A percentile compares a stretch with the other conserved stretches of the same genome.
Evolutionary conservation across 2,113 vertebrate genomes (phyloP).

Genomic region (Gnathochromis pfefferi): DNA sequence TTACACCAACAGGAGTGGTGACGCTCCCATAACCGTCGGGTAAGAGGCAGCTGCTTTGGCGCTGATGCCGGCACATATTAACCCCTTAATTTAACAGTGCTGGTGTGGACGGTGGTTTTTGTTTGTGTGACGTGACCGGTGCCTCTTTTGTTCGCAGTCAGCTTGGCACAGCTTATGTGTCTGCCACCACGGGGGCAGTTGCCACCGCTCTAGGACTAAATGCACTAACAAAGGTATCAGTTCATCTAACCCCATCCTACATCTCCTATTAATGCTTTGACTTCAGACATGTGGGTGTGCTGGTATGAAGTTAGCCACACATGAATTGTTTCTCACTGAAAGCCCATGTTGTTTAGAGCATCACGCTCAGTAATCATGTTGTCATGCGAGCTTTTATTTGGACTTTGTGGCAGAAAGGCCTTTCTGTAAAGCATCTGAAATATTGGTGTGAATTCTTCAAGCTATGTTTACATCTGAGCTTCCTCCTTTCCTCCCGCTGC

Average conservation of each 20-base stretch:
- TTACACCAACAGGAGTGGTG: conserved; percentile 95
- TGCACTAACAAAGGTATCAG: conserved; percentile 87
- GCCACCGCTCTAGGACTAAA: conserved; percentile 95
- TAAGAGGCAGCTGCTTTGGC: conserved; percentile 47
- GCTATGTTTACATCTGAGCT: background rate
- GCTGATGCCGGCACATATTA: background rate
- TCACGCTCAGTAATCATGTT: background rate
- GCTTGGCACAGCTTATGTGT: conserved; percentile 92
- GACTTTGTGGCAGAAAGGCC: background rate
- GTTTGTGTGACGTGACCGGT: conserved; percentile 1
- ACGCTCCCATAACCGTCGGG: conserved; percentile 88
- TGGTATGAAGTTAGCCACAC: background rate
- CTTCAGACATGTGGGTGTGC: background rate
- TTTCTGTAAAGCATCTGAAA: background rate
- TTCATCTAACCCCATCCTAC: conserved; percentile 37
- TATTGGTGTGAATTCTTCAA: background rate
- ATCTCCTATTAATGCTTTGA: conserved; percentile 26
- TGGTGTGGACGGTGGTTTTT: background rate
- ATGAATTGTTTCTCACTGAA: background rate
- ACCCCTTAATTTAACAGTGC: conserved; percentile 1
- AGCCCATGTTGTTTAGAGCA: background rate
- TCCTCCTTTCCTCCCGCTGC: conserved; percentile 1
- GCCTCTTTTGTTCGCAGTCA: conserved; percentile 77
- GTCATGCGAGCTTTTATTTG: background rate
- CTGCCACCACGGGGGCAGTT: conserved; percentile 92